Base-by-base conservation (phyloP, 1,140 invertebrate genomes). In the Ylistrum balloti region DNA sequence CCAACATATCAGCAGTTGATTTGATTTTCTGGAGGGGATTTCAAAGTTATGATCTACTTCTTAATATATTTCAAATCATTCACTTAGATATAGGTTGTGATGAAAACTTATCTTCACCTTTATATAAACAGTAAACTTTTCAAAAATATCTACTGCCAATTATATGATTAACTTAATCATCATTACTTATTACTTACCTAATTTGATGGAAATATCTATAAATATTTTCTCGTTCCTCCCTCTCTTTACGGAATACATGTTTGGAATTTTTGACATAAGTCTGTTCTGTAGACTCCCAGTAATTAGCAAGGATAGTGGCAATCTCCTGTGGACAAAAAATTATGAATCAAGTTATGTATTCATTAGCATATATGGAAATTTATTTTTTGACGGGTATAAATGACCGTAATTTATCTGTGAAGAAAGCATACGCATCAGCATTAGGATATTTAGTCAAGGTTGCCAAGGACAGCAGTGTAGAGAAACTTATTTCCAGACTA, bases 401-500 rank as follows among this genome's bases (percentile, higher is more conserved):
- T 86, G 98, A 99, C 96, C 97, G 98, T 88, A 99, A 99, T 95
- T 96, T 97, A 0, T 97, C 97, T 0, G 97, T 99, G 3, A 97
- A 98, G 90, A 99, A 98, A 96, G 97, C 98, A 91, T 98, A 98
- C 95, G 98, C 98, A 0, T 97, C 97, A 87, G 97, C 98, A 22
- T 97, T 99, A 88, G 98, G 98, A 0, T 97, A 99, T 94, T 96
- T 99, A n/a, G 97, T 98, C 15, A 96, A 95, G 93, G 96, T 97
- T 91, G 98, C 98, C n/a, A 99, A 99, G 97, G 97, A 98, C 90
- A 97, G 97, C 92, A 98, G 98, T 94, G 97, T 98, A 86, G 98
- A 98, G 92, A 99, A 98, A 94, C 95, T 99, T 17, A 97, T 99
- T 94, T 97, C 97, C 91, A 98, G 98, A 95, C 96, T 99, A 86